These are phyloP conservation scores for Cheilosia grossa DNA, from an alignment of 2,888 invertebrate genomes.

Conservation along the genomic window DNA sequence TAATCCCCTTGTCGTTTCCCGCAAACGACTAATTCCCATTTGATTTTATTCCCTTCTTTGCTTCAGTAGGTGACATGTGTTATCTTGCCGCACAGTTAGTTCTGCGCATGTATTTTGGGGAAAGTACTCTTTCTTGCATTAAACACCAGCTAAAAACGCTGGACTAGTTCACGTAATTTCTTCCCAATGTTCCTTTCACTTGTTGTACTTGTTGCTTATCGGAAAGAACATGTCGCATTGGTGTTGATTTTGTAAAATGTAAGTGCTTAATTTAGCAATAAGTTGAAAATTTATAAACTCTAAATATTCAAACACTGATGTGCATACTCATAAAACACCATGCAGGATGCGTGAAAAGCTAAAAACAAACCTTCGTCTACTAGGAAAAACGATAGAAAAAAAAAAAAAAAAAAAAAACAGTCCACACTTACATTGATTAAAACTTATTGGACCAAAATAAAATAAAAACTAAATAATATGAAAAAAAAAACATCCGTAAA, in stretches of 20 bases:
- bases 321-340: conserved; percentile 31
- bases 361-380: conserved; percentile 22
- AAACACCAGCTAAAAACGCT: no score
- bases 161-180: no score
- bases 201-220: no score
- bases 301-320: conserved; percentile 14
- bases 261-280: background rate
- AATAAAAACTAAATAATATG: conserved; percentile 6
- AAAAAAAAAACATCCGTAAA: conserved; percentile 48
- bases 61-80: no score
- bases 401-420: conserved; percentile 10
- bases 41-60: no score
- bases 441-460: conserved; percentile 30
- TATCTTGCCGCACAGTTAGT: no score
- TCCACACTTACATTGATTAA: conserved; percentile 28
- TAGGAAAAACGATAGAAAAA: conserved; percentile 1
- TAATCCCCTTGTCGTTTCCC: no score
- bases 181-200: no score
- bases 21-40: no score
- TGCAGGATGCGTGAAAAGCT: conserved; percentile 51
- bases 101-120: no score
- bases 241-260: background rate
- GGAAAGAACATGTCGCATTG: background rate
- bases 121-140: no score
- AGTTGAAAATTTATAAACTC: background rate